Base-by-base conservation (phyloP, 2,888 invertebrate genomes). In the Holacanthella duospinosa region DNA sequence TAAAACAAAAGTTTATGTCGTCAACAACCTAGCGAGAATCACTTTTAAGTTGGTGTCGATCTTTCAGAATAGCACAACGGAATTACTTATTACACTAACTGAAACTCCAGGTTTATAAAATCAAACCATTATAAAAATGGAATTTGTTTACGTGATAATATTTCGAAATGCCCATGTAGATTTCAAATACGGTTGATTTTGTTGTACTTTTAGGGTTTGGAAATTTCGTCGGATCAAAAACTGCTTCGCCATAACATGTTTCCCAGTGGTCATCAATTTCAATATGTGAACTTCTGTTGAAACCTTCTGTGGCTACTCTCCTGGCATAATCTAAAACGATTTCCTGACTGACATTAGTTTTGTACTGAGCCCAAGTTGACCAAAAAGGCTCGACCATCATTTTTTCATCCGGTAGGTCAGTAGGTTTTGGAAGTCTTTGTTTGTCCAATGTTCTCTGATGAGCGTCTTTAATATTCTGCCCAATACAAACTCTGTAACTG, bases 241-340 rank as follows among this genome's bases (percentile, higher is more conserved):
- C 82, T 60, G 88, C 78, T 1, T 89, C 87, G 0, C 93, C 93
- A 75, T 92, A 91, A 74, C 88, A 88, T 12, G 83, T 82, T 76
- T 93, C 91, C 89, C 92, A 93, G 27, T 85, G 82, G 74, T 93
- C 93, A 72, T 93, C 92, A 64, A 94, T 88, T 78, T 92, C 92
- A 54, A 89, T 78, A 75, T 89, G 88, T 36, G 67, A 67, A 25
- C 56, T 62, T 1, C n/a, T 43, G 1, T 21, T 0, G 36, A 70
- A 70, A 9, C 71, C 71, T 57, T 67, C 65, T 19, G 61, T 56
- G 4, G 65, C 29, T 1, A 71, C 59, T 43, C 55, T 43, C 9
- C 54, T 55, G 0, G 70, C 69, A 43, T 58, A 67, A 1, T 69
- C 66, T 0, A 69, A 44, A 1, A 71, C 70, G 43, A 67, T 53